Percentiles rank a stretch among this genome's conserved stretches.
Conservation (phyloP, 53 echinoderm and acorn worm species). For the Holothuria scabra region DNA sequence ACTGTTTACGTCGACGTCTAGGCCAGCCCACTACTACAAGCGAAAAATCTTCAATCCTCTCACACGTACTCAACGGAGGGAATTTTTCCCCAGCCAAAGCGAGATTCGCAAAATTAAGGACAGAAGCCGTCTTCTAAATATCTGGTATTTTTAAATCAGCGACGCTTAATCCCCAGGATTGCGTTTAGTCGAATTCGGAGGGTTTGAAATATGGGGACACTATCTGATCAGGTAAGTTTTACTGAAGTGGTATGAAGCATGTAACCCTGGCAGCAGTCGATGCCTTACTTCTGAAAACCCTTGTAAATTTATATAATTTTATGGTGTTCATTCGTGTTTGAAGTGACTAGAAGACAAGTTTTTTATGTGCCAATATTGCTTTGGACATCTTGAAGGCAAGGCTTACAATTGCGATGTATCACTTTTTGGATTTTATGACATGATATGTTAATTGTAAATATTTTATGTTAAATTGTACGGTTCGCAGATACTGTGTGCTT, state of each 20-base stretch:
- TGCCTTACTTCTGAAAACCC: too few relatives aligned
- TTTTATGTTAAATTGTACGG: too few relatives aligned
- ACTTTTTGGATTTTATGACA: too few relatives aligned
- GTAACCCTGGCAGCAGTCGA: background rate
- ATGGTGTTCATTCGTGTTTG: too few relatives aligned
- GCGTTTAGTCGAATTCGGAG: slow-evolving; percentile 22
- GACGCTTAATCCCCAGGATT: slow-evolving; percentile 23
- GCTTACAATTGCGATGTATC: too few relatives aligned
- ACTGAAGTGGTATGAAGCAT: background rate
- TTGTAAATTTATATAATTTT: too few relatives aligned
- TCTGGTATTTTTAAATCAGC: background rate
- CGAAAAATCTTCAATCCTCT: slow-evolving; percentile 15
- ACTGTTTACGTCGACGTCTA: background rate
- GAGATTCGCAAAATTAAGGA: slow-evolving; percentile 27
- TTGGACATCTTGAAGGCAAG: too few relatives aligned
- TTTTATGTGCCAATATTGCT: too few relatives aligned
- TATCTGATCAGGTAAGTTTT: slow-evolving; percentile 42
- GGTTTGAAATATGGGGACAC: slow-evolving; percentile 41
- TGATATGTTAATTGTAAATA: too few relatives aligned
- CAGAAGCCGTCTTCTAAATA: slow-evolving; percentile 29
- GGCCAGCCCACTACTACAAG: background rate
- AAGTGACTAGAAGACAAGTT: too few relatives aligned
- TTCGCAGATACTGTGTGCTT: background rate
- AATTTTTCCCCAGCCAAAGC: slow-evolving; percentile 9
- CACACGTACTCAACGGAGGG: slow-evolving; percentile 25